These are phyloP conservation scores for Octodon degus DNA, from an alignment of 2,113 vertebrate species.

Conservation along the genomic window DNA sequence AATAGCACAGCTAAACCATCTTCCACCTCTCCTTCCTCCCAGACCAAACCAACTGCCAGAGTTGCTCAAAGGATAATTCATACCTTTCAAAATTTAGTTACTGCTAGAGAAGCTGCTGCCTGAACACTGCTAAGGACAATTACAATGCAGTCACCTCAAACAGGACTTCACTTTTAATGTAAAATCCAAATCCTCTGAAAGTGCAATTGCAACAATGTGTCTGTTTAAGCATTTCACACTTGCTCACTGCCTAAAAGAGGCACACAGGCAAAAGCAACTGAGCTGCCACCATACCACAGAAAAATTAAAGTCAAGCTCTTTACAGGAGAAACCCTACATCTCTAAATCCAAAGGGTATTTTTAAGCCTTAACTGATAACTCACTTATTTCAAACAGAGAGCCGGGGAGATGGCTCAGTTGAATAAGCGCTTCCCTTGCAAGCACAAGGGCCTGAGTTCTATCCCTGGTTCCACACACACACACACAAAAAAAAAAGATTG, in stretches of 20 bases:
- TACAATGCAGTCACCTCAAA: neutral
- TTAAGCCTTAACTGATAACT: conserved; percentile 23
- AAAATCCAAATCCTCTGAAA: neutral
- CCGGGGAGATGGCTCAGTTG: too few relatives aligned
- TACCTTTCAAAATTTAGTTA: conserved; percentile 55
- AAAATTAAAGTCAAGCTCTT: conserved; percentile 4
- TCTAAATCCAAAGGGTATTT: conserved; percentile 45
- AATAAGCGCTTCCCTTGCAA: too few relatives aligned
- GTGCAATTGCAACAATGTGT: neutral
- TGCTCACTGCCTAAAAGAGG: neutral
- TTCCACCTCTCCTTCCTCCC: conserved; percentile 68
- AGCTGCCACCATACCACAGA: conserved; percentile 17
- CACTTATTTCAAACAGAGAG: conserved; percentile 55
- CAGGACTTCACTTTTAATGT: neutral
- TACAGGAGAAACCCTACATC: neutral
- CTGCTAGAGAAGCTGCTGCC: conserved; percentile 34
- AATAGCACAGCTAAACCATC: conserved; percentile 67
- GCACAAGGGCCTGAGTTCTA: too few relatives aligned
- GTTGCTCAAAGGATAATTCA: conserved; percentile 58
- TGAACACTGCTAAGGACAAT: conserved; percentile 14
- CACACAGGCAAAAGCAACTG: neutral
- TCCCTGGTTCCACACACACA: too few relatives aligned
- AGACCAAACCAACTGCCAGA: conserved; percentile 65
- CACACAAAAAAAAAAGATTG: too few relatives aligned
- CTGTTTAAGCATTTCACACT: conserved; percentile 61